These are phyloP conservation scores for Hydrozoanthus tunicans DNA, from an alignment of 64 coral and sea anemone species.

Conservation along the genomic window DNA sequence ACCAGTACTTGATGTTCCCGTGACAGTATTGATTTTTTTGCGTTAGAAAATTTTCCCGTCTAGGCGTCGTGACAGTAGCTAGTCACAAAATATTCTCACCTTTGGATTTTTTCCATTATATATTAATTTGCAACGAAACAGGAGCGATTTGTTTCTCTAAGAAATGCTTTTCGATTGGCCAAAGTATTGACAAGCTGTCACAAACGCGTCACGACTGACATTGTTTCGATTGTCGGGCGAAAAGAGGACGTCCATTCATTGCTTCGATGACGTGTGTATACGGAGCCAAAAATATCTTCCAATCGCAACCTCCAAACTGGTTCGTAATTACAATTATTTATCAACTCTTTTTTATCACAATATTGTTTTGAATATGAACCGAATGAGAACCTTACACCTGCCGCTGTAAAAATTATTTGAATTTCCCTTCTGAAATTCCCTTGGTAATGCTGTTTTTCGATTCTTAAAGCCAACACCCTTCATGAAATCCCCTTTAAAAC, in stretches of 20 bases:
- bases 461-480: slow-evolving; percentile 50
- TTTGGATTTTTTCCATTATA: slow-evolving; percentile 54
- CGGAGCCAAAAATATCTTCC: slow-evolving; percentile 46
- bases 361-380: slow-evolving; percentile 62
- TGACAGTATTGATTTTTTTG: background rate
- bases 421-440: slow-evolving; percentile 37
- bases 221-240: slow-evolving; percentile 25
- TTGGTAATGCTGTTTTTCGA: background rate
- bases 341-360: slow-evolving; percentile 66
- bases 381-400: slow-evolving; percentile 60
- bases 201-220: slow-evolving; percentile 13
- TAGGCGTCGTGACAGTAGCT: slow-evolving; percentile 17
- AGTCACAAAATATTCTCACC: slow-evolving; percentile 37
- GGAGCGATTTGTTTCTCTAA: slow-evolving; percentile 51
- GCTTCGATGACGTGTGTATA: slow-evolving; percentile 17
- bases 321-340: slow-evolving; percentile 60
- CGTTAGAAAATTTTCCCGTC: background rate
- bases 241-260: slow-evolving; percentile 21
- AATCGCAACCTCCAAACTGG: slow-evolving; percentile 21
- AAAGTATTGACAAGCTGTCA: slow-evolving; percentile 23
- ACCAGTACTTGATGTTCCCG: background rate
- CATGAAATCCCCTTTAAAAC: background rate
- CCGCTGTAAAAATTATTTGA: slow-evolving; percentile 37
- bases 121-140: slow-evolving; percentile 58
- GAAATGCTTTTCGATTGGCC: slow-evolving; percentile 16